Evolutionary conservation across 1,140 invertebrate genomes (phyloP).

Genomic region (Scylla paramamosain): DNA sequence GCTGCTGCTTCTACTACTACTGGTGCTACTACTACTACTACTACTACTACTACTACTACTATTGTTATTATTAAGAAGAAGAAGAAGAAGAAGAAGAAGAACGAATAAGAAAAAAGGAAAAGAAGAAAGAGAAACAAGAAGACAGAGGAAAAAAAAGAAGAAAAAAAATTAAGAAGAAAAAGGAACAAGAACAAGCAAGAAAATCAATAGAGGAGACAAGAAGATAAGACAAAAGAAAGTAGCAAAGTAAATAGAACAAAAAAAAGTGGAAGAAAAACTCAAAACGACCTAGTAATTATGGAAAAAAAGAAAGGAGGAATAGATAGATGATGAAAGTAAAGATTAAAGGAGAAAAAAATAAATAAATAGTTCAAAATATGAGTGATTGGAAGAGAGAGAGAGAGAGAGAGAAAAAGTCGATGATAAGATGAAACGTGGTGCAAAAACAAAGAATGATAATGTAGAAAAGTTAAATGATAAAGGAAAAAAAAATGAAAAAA

Average conservation of each 20-base stretch:
- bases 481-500: too few relatives aligned
- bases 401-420: background rate
- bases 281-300: too few relatives aligned
- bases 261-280: too few relatives aligned
- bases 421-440: too few relatives aligned
- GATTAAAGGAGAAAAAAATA: background rate
- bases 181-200: background rate
- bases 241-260: too few relatives aligned
- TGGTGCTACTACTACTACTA: conserved; percentile 60
- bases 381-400: background rate
- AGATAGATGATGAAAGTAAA: background rate
- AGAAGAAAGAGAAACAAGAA: background rate
- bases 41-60: conserved; percentile 54
- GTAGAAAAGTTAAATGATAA: too few relatives aligned
- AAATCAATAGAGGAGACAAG: background rate
- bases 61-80: too few relatives aligned
- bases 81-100: background rate
- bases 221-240: too few relatives aligned
- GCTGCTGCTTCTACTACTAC: conserved; percentile 62
- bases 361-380: background rate
- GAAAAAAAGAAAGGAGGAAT: background rate
- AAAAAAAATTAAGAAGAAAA: background rate
- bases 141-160: background rate
- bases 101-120: background rate
- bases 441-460: too few relatives aligned